These are phyloP conservation scores for Lophochroa leadbeateri DNA, from an alignment of 2,113 vertebrate species.

Conservation along the genomic window DNA sequence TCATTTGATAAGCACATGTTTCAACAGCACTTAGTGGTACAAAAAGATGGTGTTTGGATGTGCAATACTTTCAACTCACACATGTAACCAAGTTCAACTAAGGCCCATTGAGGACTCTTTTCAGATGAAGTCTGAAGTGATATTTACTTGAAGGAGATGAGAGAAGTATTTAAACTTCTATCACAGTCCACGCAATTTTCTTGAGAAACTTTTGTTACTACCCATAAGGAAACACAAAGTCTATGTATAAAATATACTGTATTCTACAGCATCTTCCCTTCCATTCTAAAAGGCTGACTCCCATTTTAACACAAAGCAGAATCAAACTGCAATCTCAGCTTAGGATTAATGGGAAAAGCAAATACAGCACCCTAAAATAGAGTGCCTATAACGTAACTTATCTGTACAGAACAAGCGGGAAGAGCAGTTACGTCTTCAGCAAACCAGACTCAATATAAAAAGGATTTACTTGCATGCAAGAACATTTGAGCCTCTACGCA, in stretches of 20 bases:
- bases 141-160: background rate
- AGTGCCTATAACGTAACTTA: constrained; percentile 34
- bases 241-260: background rate
- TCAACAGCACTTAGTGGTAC: background rate
- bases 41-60: background rate
- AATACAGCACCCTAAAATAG: background rate
- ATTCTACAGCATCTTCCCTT: background rate
- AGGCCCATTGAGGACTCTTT: background rate
- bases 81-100: background rate
- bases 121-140: background rate
- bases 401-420: constrained; percentile 40
- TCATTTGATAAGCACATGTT: background rate
- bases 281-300: background rate
- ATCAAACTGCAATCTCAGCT: constrained; percentile 20
- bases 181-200: background rate
- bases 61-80: background rate
- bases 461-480: constrained; percentile 53
- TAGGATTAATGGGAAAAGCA: constrained; percentile 25
- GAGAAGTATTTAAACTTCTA: background rate
- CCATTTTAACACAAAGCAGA: background rate
- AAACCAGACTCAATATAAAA: constrained; percentile 51
- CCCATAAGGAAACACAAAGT: background rate
- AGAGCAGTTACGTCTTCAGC: constrained; percentile 26
- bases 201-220: background rate
- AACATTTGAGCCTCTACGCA: constrained; percentile 34